A percentile compares a stretch with the other conserved stretches of the same genome.
Evolutionary conservation across 2,113 vertebrate genomes (phyloP).

Genomic region (Tyto alba): DNA sequence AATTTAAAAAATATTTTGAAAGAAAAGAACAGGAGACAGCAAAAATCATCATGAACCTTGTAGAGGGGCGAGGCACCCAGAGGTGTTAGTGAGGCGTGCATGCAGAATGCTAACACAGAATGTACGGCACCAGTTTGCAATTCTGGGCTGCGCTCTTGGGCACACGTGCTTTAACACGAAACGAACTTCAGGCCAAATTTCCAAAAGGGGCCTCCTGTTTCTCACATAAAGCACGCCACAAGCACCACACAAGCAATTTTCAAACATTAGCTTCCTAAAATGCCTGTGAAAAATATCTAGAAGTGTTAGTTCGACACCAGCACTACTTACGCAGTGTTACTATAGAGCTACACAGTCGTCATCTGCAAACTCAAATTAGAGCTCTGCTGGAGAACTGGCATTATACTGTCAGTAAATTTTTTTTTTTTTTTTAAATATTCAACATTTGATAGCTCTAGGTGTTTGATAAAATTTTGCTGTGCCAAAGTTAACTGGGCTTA

Average conservation of each 20-base stretch:
- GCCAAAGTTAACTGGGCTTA: not conserved
- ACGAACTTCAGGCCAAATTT: not conserved
- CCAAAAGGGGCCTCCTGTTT: not conserved
- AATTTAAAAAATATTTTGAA: not conserved
- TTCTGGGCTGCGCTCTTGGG: not conserved
- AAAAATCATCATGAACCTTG: not conserved
- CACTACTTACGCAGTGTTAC: not conserved
- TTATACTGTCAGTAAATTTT: not conserved
- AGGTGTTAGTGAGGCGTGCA: slow-evolving; percentile 22
- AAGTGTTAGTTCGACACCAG: not conserved
- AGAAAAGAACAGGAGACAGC: not conserved
- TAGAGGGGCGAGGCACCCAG: not conserved
- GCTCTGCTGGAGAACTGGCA: not conserved
- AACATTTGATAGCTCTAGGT: not conserved
- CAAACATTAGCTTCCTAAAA: not conserved
- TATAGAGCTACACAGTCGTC: accelerated
- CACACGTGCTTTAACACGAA: accelerated
- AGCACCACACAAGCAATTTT: not conserved
- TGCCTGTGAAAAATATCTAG: not conserved
- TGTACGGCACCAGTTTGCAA: not conserved
- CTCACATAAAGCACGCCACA: not conserved
- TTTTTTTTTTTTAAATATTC: not conserved
- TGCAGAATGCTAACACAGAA: slow-evolving; percentile 44
- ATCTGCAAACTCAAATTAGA: not conserved
- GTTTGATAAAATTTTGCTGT: not conserved